Percentiles rank a stretch among this genome's conserved stretches.
Conservation (phyloP, 2,888 invertebrate genomes). For the Hydriomena furcata region DNA sequence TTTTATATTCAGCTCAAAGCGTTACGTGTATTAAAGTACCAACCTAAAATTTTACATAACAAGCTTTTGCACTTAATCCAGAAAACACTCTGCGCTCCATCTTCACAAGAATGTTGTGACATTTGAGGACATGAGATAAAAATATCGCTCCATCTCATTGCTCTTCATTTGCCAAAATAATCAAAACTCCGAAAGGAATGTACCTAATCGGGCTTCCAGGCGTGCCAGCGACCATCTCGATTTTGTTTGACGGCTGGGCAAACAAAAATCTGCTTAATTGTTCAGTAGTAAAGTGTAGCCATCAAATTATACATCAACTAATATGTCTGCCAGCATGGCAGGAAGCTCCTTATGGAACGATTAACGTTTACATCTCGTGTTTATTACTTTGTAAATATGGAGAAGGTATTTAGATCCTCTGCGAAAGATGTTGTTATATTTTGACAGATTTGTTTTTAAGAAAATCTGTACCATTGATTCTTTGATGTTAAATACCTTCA, state of each 20-base stretch:
- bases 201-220: slow-evolving; percentile 10
- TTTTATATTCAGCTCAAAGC: not conserved
- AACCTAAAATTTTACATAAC: slow-evolving; percentile 9
- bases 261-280: not conserved
- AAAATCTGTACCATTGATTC: slow-evolving; percentile 12
- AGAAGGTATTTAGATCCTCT: slow-evolving; percentile 9
- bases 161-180: slow-evolving; percentile 36
- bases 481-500: slow-evolving; percentile 6
- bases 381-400: slow-evolving; percentile 15
- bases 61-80: slow-evolving; percentile 23
- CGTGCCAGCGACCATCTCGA: not conserved
- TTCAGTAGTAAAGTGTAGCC: not conserved
- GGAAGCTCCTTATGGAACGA: slow-evolving; percentile 3
- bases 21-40: not conserved
- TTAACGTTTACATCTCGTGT: slow-evolving; percentile 7
- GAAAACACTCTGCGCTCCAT: slow-evolving; percentile 13
- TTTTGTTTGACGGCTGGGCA: not conserved
- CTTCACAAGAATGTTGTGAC: slow-evolving; percentile 32
- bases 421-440: slow-evolving; percentile 16
- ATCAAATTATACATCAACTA: not conserved
- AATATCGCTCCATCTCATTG: slow-evolving; percentile 28
- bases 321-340: not conserved
- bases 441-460: slow-evolving; percentile 19
- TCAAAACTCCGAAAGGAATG: slow-evolving; percentile 23
- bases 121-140: slow-evolving; percentile 30